Conservation (phyloP, 2,888 invertebrate species). For the Loripinus fragilis region DNA sequence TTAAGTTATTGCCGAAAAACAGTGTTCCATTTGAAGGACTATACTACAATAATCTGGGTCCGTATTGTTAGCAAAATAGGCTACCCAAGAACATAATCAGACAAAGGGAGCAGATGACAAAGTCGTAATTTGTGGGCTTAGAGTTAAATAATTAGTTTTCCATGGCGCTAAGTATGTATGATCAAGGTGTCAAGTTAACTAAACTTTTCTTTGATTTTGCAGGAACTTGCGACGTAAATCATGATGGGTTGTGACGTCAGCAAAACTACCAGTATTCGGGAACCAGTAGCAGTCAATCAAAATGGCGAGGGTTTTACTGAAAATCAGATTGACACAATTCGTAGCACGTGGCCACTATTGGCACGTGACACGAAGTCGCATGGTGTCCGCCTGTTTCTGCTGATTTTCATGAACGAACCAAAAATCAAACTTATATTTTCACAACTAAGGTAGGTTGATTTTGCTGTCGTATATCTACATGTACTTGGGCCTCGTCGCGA, state of each 20-base stretch:
- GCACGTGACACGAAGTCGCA: slow-evolving; percentile 61
- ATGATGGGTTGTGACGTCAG: slow-evolving; percentile 75
- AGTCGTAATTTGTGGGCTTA: too few species aligned
- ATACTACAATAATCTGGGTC: too few species aligned
- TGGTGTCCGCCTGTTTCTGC: slow-evolving; percentile 70
- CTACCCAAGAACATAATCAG: too few species aligned
- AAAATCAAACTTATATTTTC: slow-evolving; percentile 65
- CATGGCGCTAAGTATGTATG: too few species aligned
- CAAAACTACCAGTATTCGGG: slow-evolving; percentile 62
- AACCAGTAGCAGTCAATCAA: slow-evolving; percentile 40
- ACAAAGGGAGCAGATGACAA: too few species aligned
- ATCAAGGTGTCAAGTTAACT: too few species aligned
- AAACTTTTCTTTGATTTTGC: neutral
- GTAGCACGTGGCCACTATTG: slow-evolving; percentile 77
- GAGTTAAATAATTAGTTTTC: too few species aligned
- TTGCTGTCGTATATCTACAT: too few species aligned
- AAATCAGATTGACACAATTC: slow-evolving; percentile 74
- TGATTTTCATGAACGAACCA: slow-evolving; percentile 72
- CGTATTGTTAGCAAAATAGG: too few species aligned
- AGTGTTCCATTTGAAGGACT: too few species aligned
- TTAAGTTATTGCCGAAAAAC: too few species aligned
- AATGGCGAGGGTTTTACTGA: slow-evolving; percentile 68
- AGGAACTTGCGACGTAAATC: neutral
- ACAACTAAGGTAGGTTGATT: slow-evolving; percentile 62
- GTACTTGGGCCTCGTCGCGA: too few species aligned